Conservation (phyloP, 2,888 invertebrate species). For the Synanthedon vespiformis region DNA sequence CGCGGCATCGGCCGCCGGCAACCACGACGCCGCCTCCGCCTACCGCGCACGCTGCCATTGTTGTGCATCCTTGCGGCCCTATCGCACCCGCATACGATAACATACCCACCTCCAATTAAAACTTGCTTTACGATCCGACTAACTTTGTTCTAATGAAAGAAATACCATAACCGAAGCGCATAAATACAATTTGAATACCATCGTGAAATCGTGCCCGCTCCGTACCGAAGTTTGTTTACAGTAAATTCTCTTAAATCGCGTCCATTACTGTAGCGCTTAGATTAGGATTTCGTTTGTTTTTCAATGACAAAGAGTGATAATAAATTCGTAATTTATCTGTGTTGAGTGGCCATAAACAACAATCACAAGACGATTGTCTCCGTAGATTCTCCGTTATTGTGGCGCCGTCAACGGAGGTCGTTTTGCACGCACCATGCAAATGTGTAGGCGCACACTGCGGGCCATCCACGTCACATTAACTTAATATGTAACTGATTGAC, state of each 20-base stretch:
- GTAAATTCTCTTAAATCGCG: not conserved
- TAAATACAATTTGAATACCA: constrained; percentile 2
- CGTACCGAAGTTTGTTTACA: no score
- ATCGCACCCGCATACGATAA: constrained; percentile 26
- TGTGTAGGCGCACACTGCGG: constrained; percentile 34
- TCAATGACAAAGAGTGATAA: not conserved
- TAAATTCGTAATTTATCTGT: not conserved
- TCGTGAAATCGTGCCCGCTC: constrained; percentile 14
- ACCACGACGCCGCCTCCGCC: constrained; percentile 51
- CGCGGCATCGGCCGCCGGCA: constrained; percentile 37
- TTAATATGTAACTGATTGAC: constrained; percentile 68
- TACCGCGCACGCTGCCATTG: constrained; percentile 52
- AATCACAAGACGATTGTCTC: constrained; percentile 41
- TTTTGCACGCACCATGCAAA: constrained; percentile 45
- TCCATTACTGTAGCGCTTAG: not conserved
- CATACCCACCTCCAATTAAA: constrained; percentile 37
- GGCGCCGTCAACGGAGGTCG: constrained; percentile 26
- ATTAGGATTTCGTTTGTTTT: no score
- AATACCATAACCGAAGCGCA: constrained; percentile 6
- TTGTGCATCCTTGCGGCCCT: constrained; percentile 23
- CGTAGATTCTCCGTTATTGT: constrained; percentile 30
- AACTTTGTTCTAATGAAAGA: constrained; percentile 37
- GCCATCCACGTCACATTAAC: constrained; percentile 60
- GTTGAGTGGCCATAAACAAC: constrained; percentile 19
- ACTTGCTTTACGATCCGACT: constrained; percentile 37